A percentile compares a stretch with the other conserved stretches of the same genome.
Evolutionary conservation across 2,113 vertebrate species (phyloP).

Genomic region (Saguinus midas): DNA sequence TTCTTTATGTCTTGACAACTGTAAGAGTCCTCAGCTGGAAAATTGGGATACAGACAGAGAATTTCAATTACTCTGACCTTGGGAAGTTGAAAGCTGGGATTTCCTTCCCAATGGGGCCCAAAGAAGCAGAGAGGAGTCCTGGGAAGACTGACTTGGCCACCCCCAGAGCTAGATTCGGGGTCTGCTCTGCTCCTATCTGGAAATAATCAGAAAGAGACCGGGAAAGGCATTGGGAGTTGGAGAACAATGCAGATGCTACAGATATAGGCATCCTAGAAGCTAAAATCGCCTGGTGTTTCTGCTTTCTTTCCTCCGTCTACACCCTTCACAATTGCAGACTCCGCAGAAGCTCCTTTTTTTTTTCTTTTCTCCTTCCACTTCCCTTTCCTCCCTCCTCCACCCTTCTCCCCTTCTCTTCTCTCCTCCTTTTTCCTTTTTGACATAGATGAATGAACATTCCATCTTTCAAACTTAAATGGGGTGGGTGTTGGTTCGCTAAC

Average conservation of each 20-base stretch:
- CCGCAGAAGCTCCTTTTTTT: neutral
- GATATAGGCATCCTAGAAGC: accelerated
- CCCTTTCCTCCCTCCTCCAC: accelerated
- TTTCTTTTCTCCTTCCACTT: no score
- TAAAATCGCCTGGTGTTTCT: accelerated
- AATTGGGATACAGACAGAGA: constrained; percentile 76
- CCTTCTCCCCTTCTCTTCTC: accelerated
- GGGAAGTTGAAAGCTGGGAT: constrained; percentile 58
- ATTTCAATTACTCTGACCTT: constrained; percentile 80
- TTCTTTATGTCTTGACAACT: constrained; percentile 80
- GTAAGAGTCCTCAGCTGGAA: constrained; percentile 80
- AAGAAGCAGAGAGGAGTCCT: neutral
- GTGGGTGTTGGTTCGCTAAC: neutral
- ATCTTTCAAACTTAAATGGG: no score
- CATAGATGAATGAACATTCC: neutral
- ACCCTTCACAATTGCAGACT: accelerated
- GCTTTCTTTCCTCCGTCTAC: neutral
- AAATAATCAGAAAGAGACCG: neutral
- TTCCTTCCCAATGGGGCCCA: neutral
- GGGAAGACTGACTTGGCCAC: constrained; percentile 25
- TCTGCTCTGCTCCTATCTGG: constrained; percentile 47
- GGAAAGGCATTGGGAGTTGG: accelerated
- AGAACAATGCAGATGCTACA: accelerated
- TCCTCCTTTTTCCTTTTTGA: neutral
- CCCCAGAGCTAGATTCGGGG: neutral